Evolutionary conservation across 2,797 vertebrate species (phyloP).

Genomic region (Ara ararauna): DNA sequence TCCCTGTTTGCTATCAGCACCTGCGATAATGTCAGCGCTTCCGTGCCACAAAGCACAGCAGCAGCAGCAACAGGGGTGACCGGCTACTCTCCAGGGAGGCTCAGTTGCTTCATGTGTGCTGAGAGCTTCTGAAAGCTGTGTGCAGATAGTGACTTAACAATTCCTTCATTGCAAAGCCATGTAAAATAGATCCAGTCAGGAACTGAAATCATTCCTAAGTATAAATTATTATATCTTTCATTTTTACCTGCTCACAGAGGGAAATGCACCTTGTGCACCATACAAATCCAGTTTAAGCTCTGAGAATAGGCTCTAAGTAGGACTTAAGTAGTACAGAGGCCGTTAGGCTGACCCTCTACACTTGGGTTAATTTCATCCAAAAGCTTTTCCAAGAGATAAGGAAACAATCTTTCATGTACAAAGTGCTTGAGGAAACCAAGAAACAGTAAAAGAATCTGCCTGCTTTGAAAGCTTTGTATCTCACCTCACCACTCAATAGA

Average conservation of each 20-base stretch:
- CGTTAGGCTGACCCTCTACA: conserved; percentile 43
- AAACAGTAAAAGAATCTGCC: conserved; percentile 69
- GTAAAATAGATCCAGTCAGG: not conserved
- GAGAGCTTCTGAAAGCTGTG: not conserved
- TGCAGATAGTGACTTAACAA: not conserved
- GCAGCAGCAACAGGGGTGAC: not conserved
- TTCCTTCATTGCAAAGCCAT: not conserved
- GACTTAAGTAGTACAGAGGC: conserved; percentile 35
- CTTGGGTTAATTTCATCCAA: conserved; percentile 67
- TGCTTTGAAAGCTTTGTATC: conserved; percentile 67
- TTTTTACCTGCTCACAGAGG: conserved; percentile 10
- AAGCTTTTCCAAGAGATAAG: conserved; percentile 72
- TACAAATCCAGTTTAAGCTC: conserved; percentile 54
- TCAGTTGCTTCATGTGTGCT: not conserved
- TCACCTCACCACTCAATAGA: conserved; percentile 69
- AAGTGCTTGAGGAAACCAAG: conserved; percentile 71
- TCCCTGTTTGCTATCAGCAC: not conserved
- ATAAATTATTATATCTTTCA: not conserved
- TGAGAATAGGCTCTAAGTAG: conserved; percentile 58
- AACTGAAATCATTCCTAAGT: not conserved
- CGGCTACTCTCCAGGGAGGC: not conserved
- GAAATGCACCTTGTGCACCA: not conserved
- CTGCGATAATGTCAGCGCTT: not conserved
- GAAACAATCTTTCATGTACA: conserved; percentile 67
- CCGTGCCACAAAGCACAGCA: accelerated